Conservation (phyloP, 2,113 vertebrate species). For the Ornithorhynchus anatinus region DNA sequence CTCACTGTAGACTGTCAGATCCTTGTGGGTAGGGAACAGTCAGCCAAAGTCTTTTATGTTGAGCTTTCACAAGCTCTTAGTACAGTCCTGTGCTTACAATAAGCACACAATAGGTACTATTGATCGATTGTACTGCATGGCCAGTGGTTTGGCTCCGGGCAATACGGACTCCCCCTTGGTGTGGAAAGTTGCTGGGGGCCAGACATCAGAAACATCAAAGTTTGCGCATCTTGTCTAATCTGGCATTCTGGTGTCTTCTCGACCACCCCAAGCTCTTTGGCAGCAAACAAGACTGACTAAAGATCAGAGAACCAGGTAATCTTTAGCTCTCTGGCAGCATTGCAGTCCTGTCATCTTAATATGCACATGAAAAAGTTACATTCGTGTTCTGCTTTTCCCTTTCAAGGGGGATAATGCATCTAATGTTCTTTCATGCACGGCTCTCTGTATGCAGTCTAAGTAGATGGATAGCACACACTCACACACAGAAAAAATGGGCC, state of each 20-base stretch:
- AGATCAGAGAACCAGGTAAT: background rate
- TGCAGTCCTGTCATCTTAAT: background rate
- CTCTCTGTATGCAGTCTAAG: background rate
- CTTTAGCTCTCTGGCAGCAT: rapidly evolving
- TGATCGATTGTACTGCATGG: too few species aligned
- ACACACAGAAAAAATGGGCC: too few species aligned
- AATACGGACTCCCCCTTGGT: background rate
- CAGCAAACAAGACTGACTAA: background rate
- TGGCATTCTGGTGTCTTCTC: background rate
- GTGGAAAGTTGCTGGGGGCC: background rate
- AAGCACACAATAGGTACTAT: too few species aligned
- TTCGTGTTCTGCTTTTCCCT: background rate
- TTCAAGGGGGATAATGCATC: background rate
- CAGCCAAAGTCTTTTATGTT: too few species aligned
- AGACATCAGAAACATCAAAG: background rate
- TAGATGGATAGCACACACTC: background rate
- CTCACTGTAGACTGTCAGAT: too few species aligned
- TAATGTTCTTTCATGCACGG: too few species aligned
- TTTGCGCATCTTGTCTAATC: background rate
- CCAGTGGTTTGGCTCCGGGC: too few species aligned
- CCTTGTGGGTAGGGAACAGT: too few species aligned
- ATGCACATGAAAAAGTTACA: rapidly evolving
- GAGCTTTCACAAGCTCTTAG: too few species aligned
- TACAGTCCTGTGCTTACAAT: too few species aligned
- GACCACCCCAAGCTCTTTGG: background rate